Evolutionary conservation across 2,797 vertebrate species (phyloP), one percentile per base, ranked within the genome.

Genomic region (Thaleichthys pacificus): DNA sequence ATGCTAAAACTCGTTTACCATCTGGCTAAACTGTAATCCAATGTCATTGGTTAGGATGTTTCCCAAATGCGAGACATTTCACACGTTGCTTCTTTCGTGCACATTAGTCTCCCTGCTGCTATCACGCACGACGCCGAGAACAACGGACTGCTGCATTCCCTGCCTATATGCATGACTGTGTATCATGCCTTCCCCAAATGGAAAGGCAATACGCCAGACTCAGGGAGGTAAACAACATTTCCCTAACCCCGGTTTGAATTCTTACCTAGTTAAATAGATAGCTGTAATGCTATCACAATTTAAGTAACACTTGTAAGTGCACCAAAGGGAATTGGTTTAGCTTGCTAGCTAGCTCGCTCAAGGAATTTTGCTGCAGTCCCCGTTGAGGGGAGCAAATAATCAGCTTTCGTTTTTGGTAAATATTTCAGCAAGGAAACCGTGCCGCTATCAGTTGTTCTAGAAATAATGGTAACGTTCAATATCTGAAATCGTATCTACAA

Each of bases 1-100:
- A 71, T 54, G 73, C 71, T 79, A 5, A 51, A 49, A 58, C 67
- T 70, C 24, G 68, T 70, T 38, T 26, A 30, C 65, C 71, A 74
- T 42, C 64, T 76, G 51, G 49, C 6, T 63, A 68, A 15, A 14
- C 61, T 47, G 69, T 11, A 42, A 60, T 3, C 60, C 3, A 64
- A n/a, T 3, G 47, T 26, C 67, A 21, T 9, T 60, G 19, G n/a
- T 24, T 47, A 15, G 51, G 61, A 21, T 61, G 28, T 51, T 3
- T 21, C 14, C 26, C 51, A 11, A n/a, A 56, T 64, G 57, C 17
- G 8, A 5, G 47, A 62, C 42, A 47, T 79, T 38, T 64, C 35
- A 47, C 54, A 63, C 71, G 68, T 61, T 42, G n/a, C 56, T 76
- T n/a, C 19, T 9, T 17, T 54, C 15, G 15, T 19, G 15, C 15